phyloP scores from a whole-genome alignment of 1,140 invertebrate genomes.

The Bombus ignitus region DNA sequence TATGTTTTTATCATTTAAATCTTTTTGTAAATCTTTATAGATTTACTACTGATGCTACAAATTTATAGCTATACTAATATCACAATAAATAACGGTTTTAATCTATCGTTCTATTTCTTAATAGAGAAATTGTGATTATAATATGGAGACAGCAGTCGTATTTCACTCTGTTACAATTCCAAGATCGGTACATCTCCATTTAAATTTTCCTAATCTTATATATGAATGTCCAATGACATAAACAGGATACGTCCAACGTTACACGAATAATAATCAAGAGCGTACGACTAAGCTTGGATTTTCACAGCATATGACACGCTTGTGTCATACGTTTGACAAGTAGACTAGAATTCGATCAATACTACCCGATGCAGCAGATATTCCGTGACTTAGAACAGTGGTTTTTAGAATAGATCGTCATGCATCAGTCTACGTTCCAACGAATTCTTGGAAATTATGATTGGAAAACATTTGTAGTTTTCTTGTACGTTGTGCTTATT shows the following conservation, averaged over 20 bases:
- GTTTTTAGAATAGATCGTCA: not conserved
- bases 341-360: conserved; percentile 19
- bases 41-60: too few species aligned
- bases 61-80: too few species aligned
- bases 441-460: too few species aligned
- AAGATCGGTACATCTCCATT: not conserved
- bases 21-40: too few species aligned
- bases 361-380: not conserved
- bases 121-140: too few species aligned
- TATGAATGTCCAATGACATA: not conserved
- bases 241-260: not conserved
- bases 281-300: not conserved
- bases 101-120: too few species aligned
- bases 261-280: not conserved
- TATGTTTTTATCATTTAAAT: too few species aligned
- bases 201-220: not conserved
- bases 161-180: not conserved
- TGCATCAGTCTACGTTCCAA: not conserved
- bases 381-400: not conserved
- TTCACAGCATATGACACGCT: not conserved
- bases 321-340: not conserved
- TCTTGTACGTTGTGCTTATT: not conserved
- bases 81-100: too few species aligned
- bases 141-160: too few species aligned
- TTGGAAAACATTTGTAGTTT: not conserved